Evolutionary conservation across 1,140 invertebrate species (phyloP), one percentile per base, ranked within the genome.

Genomic region (Pectinophora gossypiella): DNA sequence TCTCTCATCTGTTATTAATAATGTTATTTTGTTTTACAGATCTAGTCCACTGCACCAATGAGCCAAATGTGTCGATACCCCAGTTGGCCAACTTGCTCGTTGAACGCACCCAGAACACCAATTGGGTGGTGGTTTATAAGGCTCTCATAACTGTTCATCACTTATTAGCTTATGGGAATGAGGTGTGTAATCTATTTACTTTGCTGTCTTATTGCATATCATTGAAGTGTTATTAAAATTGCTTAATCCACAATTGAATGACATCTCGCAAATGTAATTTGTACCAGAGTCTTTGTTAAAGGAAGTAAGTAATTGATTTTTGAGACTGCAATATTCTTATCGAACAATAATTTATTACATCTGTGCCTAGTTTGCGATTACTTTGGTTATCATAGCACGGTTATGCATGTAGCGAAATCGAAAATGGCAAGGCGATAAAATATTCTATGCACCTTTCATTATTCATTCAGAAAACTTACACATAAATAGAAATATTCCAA

Each of bases 41-140:
- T 94, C 91, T 99, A 87, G 93, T 99, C 69, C 98, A 99, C 79
- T 99, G 98, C 90, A 99, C 98, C 79, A 99, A 99, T 88, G 98
- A 99, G 89, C 98, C 98, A 23, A 99, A 99, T 89, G 98, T 99
- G 13, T 99, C 98, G 43, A 99, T 99, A 89, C 98, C 98, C 76
- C 97, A 99, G 85, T 89, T 99, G 87, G 98, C 98, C 49, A 99
- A 99, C 91, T 90, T 99, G 59, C 91, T 99, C 61, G 97, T 99
- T 76, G 98, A 99, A 89, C 90, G 98, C 64, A 99, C 97, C 54
- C 98, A 99, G 87, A 97, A 97, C 89, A 93, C 94, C 62, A 99
- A 96, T 83, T 99, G 98, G 98, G 96, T 99, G 53, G 97, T 99
- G 20, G 98, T 99, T 32, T 99, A 98, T 88, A 99, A 99, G 89